Percentiles rank a stretch among this genome's conserved stretches.
phyloP scores from a whole-genome alignment of 2,797 vertebrate genomes.

The Coluber constrictor region DNA sequence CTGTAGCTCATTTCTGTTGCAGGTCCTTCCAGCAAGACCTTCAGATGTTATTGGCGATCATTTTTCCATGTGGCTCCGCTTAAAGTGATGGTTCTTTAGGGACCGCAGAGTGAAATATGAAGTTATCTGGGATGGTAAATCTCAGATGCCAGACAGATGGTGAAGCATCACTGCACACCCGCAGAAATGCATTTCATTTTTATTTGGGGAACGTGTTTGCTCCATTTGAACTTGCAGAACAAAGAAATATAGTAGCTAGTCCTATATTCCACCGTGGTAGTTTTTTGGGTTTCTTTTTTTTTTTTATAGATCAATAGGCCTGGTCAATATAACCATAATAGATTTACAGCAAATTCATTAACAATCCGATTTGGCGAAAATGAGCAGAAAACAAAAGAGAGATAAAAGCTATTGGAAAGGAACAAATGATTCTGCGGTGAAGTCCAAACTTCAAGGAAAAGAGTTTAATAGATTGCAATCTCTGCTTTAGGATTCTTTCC shows the following conservation, averaged over 20 bases:
- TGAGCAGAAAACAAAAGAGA: background rate
- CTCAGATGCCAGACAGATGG: constrained; percentile 82
- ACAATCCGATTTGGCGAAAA: background rate
- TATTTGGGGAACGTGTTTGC: constrained; percentile 69
- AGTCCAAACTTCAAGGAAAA: constrained; percentile 23
- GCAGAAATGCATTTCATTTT: constrained; percentile 78
- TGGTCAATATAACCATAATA: constrained; percentile 43
- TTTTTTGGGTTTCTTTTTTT: background rate
- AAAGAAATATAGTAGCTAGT: constrained; percentile 49
- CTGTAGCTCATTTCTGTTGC: constrained; percentile 74
- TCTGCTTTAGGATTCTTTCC: background rate
- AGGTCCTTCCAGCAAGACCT: constrained; percentile 75
- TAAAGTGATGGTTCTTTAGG: constrained; percentile 77
- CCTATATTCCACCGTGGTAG: background rate
- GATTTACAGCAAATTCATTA: constrained; percentile 48
- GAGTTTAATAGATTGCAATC: background rate
- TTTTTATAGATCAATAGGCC: constrained; percentile 51
- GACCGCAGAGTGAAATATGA: constrained; percentile 79
- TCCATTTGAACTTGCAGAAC: constrained; percentile 67
- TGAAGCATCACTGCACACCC: constrained; percentile 71
- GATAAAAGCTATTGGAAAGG: constrained; percentile 27
- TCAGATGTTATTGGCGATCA: constrained; percentile 80
- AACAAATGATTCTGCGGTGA: constrained; percentile 15
- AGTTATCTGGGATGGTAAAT: constrained; percentile 81
- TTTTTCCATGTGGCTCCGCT: constrained; percentile 74